Base-by-base conservation (phyloP, 1,140 invertebrate genomes). In the Agrilus planipennis region DNA sequence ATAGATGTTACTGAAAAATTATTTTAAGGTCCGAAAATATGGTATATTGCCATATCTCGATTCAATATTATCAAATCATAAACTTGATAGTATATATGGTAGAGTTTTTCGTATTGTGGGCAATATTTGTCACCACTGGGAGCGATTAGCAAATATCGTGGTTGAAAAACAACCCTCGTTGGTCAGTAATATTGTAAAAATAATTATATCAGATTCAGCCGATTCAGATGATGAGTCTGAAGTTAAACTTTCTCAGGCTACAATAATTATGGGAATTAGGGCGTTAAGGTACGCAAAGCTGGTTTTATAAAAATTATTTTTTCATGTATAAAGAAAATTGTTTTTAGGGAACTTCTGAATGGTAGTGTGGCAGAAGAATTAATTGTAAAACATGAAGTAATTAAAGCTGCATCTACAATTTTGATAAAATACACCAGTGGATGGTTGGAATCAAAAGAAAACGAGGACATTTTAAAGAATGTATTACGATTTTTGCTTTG, bases 21-120 rank as follows among this genome's bases (percentile, higher is more conserved):
- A n/a, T n/a, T n/a, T n/a, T n/a, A 23, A 58, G 54, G 45, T 54
- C 2, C 44, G 29, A 9, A 46, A 50, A 15, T 53, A 46, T 14
- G 52, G 51, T 30, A 49, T 57, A 17, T 25, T 59, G 12, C 44
- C 46, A 7, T 22, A 54, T 30, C 21, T 61, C 6, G 46, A 49
- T n/a, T 38, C 51, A 34, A 14, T 55, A n/a, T 23, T 61, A 23
- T 50, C 57, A 39, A 51, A 50, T 34, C 47, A 52, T 10, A 55
- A 53, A 32, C 51, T 57, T 17, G 56, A 60, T 34, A 57, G 57
- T 39, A 50, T 61, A 18, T 50, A 53, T 39, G 59, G 57, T 9
- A 48, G 59, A 22, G 44, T 52, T 7, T 61, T 58, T 40, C 42
- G 56, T 34, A 57, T 58, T 38, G 41, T 60, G 29, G 59, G 57